Conservation (phyloP, 2,113 vertebrate genomes). For the Carettochelys insculpta region DNA sequence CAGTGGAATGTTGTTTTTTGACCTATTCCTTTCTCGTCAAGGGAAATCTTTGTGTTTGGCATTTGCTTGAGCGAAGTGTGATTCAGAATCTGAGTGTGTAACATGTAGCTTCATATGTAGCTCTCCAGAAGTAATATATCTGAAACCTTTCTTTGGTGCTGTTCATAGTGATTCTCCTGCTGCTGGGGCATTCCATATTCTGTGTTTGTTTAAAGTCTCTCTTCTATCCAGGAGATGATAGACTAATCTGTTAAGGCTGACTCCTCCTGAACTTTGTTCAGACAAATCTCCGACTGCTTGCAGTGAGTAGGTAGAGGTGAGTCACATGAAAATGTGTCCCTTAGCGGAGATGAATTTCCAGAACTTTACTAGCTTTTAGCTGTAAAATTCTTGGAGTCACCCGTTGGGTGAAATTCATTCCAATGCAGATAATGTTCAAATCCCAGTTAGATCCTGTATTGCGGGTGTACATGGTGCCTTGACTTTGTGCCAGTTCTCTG, state of each 20-base stretch:
- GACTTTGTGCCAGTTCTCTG: not conserved
- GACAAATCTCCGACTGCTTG: not conserved
- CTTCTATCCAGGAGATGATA: not conserved
- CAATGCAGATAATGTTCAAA: not conserved
- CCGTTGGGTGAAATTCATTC: not conserved
- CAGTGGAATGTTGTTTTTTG: not conserved
- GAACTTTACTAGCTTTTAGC: not conserved
- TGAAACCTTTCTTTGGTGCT: not conserved
- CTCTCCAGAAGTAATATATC: not conserved
- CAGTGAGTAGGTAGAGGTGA: not conserved
- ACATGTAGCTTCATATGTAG: not conserved
- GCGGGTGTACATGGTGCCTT: not conserved
- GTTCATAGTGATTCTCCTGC: not conserved
- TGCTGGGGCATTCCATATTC: not conserved
- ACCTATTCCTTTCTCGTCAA: not conserved
- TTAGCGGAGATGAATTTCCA: not conserved
- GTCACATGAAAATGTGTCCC: not conserved
- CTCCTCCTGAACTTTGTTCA: not conserved
- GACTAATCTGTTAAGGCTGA: accelerated
- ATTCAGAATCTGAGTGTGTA: not conserved
- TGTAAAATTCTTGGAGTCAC: not conserved
- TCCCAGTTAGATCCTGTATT: accelerated
- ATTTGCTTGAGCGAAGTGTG: not conserved
- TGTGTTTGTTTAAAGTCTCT: not conserved
- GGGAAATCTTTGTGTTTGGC: not conserved